phyloP scores from a whole-genome alignment of 2,888 invertebrate genomes.

The Trichopria drosophilae region DNA sequence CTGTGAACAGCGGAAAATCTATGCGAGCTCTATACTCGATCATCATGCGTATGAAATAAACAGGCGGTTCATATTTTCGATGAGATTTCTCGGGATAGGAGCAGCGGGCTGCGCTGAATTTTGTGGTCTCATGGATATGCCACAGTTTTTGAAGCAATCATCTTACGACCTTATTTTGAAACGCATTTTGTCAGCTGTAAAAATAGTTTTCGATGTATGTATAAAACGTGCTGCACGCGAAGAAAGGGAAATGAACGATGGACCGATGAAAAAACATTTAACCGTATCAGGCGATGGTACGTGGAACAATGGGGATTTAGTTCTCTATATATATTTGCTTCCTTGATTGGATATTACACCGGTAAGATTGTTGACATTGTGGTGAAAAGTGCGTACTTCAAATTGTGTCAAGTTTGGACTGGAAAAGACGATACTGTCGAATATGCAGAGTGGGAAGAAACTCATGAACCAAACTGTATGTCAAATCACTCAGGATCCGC shows the following conservation, averaged over 20 bases:
- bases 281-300: conserved; percentile 18
- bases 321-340: conserved; percentile 18
- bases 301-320: conserved; percentile 15
- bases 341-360: conserved; percentile 16
- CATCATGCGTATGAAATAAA: conserved; percentile 29
- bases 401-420: conserved; percentile 29
- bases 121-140: conserved; percentile 26
- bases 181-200: conserved; percentile 9
- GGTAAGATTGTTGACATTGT: conserved; percentile 16
- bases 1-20: conserved; percentile 8
- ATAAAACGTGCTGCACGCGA: conserved; percentile 11
- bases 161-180: conserved; percentile 16
- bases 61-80: conserved; percentile 23
- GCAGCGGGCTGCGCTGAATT: conserved; percentile 18
- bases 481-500: conserved; percentile 26
- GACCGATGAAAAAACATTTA: neutral
- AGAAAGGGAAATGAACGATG: neutral
- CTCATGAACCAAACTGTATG: conserved; percentile 16
- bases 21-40: conserved; percentile 17
- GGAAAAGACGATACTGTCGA: conserved; percentile 17
- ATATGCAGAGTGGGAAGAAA: conserved; percentile 23
- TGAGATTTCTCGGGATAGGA: conserved; percentile 26
- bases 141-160: conserved; percentile 17
- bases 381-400: conserved; percentile 27
- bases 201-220: conserved; percentile 9